Evolutionary conservation across 1,140 invertebrate genomes (phyloP).

Genomic region (Aradophagus sp.): DNA sequence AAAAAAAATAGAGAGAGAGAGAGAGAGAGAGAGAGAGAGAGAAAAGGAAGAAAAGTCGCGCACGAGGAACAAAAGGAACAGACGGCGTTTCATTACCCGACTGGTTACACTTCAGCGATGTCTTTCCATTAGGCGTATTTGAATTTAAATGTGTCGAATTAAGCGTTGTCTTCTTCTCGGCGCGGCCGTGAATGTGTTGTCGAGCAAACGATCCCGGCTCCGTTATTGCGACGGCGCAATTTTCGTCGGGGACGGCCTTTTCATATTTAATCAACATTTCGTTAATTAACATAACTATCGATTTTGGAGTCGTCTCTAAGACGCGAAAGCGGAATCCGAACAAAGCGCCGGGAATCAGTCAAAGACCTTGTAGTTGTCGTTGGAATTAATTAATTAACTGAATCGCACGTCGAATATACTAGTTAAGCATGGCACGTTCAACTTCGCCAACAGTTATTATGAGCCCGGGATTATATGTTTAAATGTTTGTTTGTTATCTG

Average conservation of each 20-base stretch:
- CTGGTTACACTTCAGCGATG: constrained; percentile 35
- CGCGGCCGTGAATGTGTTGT: constrained; percentile 11
- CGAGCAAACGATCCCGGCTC: constrained; percentile 11
- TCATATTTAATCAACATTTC: constrained; percentile 33
- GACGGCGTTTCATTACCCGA: constrained; percentile 37
- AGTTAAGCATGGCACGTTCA: too few relatives aligned
- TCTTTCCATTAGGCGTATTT: constrained; percentile 56
- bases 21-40: constrained; percentile 1
- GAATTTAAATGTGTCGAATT: constrained; percentile 49
- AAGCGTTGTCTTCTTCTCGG: constrained; percentile 24
- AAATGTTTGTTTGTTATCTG: too few relatives aligned
- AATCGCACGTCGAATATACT: constrained; percentile 14
- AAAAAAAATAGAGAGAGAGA: too few relatives aligned
- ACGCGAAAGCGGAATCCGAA: neutral
- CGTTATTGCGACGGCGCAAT: constrained; percentile 30
- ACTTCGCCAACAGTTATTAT: too few relatives aligned
- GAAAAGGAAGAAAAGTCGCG: constrained; percentile 4
- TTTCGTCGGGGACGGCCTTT: constrained; percentile 16
- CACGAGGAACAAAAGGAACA: constrained; percentile 31
- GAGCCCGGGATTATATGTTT: too few relatives aligned
- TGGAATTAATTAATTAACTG: constrained; percentile 26
- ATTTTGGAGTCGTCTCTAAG: constrained; percentile 11
- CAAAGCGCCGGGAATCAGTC: constrained; percentile 2
- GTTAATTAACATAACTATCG: constrained; percentile 30
- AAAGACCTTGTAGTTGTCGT: constrained; percentile 1